A percentile compares a stretch with the other conserved stretches of the same genome.
Evolutionary conservation across 2,888 invertebrate genomes (phyloP).

Genomic region (Sinotaia quadrata): DNA sequence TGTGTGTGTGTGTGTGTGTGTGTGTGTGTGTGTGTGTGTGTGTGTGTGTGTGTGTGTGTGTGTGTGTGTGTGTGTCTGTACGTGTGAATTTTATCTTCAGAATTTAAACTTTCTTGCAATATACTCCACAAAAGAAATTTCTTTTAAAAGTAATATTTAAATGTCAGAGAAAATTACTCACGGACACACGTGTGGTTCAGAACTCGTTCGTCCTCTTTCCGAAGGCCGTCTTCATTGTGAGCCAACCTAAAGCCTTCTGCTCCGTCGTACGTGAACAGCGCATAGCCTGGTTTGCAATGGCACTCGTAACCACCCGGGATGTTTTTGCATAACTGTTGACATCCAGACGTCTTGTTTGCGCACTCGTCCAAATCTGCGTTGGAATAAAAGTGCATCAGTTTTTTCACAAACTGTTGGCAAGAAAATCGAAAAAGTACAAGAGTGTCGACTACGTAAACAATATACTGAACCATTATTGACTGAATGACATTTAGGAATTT

Average conservation of each 20-base stretch:
- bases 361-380: constrained; percentile 47
- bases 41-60: constrained; percentile 13
- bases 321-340: constrained; percentile 43
- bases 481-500: too few species aligned
- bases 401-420: too few species aligned
- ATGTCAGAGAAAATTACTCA: constrained; percentile 51
- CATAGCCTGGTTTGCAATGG: constrained; percentile 91
- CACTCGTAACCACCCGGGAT: constrained; percentile 74
- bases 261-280: constrained; percentile 88
- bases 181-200: constrained; percentile 94
- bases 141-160: too few species aligned
- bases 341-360: constrained; percentile 31
- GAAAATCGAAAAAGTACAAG: too few species aligned
- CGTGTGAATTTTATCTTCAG: neutral
- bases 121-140: too few species aligned
- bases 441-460: too few species aligned
- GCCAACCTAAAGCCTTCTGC: constrained; percentile 90
- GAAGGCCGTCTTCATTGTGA: constrained; percentile 85
- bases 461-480: too few species aligned
- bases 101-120: too few species aligned
- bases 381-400: too few species aligned
- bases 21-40: neutral
- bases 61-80: constrained; percentile 1
- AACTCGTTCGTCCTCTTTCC: constrained; percentile 90
- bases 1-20: neutral